phyloP scores from a whole-genome alignment of 2,888 invertebrate genomes.

The Gonocerus acuteangulatus region DNA sequence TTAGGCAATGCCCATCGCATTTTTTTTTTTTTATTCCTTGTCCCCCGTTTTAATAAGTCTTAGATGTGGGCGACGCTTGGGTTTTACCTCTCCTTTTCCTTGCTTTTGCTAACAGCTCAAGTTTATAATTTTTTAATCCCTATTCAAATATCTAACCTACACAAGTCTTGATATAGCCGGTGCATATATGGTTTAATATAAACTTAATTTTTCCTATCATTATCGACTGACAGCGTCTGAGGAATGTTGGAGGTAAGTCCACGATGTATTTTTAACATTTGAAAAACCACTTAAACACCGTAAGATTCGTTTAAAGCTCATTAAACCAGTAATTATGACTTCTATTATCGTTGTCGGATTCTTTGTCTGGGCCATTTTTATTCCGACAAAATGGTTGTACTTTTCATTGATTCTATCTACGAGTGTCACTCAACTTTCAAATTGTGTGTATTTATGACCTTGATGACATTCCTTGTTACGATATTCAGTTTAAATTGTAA shows the following conservation, averaged over 20 bases:
- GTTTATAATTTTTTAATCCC: constrained; percentile 2
- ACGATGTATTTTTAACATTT: neutral
- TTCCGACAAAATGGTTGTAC: constrained; percentile 27
- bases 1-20: constrained; percentile 26
- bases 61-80: constrained; percentile 27
- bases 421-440: constrained; percentile 13
- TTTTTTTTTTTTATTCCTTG: constrained; percentile 23
- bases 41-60: constrained; percentile 26
- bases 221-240: constrained; percentile 24
- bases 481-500: neutral
- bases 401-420: constrained; percentile 23
- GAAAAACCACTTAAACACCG: neutral
- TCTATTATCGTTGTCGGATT: constrained; percentile 18
- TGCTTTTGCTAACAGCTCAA: neutral
- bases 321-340: constrained; percentile 12
- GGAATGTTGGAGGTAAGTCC: constrained; percentile 18
- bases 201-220: constrained; percentile 22
- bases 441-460: neutral
- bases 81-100: constrained; percentile 4
- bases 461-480: neutral
- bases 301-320: neutral
- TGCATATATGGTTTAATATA: constrained; percentile 18
- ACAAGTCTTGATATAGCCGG: constrained; percentile 17
- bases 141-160: constrained; percentile 24
- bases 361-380: constrained; percentile 29